A percentile compares a stretch with the other conserved stretches of the same genome.
Evolutionary conservation across 2,113 vertebrate species (phyloP).

Genomic region (Pteropus alecto): DNA sequence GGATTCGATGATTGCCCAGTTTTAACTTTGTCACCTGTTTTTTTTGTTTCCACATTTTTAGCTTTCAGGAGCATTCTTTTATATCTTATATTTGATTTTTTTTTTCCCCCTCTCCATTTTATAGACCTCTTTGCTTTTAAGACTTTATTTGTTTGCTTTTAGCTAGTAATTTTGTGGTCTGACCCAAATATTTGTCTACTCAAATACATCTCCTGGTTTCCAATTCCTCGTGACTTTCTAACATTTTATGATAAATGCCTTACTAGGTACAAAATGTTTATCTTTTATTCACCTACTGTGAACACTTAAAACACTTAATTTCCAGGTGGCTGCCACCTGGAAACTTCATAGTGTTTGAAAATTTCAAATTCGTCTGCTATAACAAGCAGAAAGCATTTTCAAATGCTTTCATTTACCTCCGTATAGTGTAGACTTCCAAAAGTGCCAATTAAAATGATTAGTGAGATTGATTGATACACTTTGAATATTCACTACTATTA

Average conservation of each 20-base stretch:
- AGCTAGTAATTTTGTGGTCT: slow-evolving; percentile 35
- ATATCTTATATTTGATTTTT: neutral
- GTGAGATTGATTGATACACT: neutral
- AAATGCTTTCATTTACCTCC: slow-evolving; percentile 22
- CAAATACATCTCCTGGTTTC: slow-evolving; percentile 46
- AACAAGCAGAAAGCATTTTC: slow-evolving; percentile 38
- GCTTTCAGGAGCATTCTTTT: slow-evolving; percentile 15
- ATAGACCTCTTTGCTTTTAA: slow-evolving; percentile 9
- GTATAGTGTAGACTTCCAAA: slow-evolving; percentile 3
- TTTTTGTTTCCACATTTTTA: neutral
- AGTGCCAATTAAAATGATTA: slow-evolving; percentile 52
- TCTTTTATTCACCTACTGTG: slow-evolving; percentile 72
- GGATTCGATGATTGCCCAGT: neutral
- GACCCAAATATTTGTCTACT: slow-evolving; percentile 46
- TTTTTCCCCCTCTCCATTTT: neutral
- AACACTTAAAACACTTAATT: slow-evolving; percentile 63
- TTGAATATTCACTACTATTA: slow-evolving; percentile 22
- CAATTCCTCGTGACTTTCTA: slow-evolving; percentile 5
- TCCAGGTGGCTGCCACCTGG: slow-evolving; percentile 73
- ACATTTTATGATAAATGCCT: slow-evolving; percentile 63
- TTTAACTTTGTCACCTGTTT: neutral
- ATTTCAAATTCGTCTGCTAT: slow-evolving; percentile 52
- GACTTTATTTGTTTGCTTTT: slow-evolving; percentile 24
- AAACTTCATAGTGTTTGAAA: slow-evolving; percentile 58
- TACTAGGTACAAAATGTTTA: slow-evolving; percentile 68